These are phyloP conservation scores for Dasyornis broadbenti DNA, from an alignment of 2,113 vertebrate species.

Conservation along the genomic window DNA sequence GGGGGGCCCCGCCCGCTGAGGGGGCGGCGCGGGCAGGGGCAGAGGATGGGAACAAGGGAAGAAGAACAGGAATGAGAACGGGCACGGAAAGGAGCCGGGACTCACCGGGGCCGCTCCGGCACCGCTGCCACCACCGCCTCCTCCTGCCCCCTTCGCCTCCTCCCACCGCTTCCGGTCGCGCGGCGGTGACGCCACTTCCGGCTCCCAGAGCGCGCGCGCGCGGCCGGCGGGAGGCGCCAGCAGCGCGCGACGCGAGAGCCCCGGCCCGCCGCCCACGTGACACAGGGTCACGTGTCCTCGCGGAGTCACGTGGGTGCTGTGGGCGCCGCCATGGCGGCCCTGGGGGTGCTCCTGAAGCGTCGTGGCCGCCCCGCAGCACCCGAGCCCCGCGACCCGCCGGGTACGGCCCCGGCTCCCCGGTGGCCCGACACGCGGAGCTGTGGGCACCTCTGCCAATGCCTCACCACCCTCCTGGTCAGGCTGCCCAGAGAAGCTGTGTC, in stretches of 20 bases:
- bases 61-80: not conserved
- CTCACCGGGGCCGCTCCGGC: not conserved
- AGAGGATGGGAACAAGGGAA: not conserved
- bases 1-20: not conserved
- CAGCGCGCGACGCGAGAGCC: not conserved
- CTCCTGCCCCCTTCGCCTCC: not conserved
- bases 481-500: not conserved
- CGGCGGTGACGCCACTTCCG: not conserved
- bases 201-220: not conserved
- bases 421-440: not conserved
- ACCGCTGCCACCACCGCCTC: not conserved
- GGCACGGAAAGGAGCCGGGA: not conserved
- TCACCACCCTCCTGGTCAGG: not conserved
- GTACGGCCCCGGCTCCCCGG: not conserved
- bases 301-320: not conserved
- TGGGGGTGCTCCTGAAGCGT: accelerated
- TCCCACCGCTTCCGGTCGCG: not conserved
- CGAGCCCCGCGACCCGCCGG: too few relatives aligned
- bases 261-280: accelerated
- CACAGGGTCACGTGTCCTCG: accelerated
- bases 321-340: not conserved
- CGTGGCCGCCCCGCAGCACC: accelerated
- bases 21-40: not conserved
- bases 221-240: not conserved
- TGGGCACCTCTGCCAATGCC: not conserved